Evolutionary conservation across 2,888 invertebrate species (phyloP), one percentile per base, ranked within the genome.

Genomic region (Brachylomia viminalis): DNA sequence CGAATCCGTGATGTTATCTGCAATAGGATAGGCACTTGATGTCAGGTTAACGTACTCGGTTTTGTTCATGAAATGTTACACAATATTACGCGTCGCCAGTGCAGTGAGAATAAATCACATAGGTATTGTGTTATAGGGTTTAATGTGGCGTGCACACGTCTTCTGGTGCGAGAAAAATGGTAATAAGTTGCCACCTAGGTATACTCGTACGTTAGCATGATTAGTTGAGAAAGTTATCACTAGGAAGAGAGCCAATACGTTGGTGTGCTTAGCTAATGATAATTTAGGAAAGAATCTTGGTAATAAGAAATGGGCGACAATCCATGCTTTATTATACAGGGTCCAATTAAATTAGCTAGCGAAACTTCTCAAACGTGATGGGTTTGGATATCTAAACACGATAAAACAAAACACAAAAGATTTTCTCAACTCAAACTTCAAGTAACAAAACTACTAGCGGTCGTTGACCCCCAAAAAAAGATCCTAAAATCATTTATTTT

Each of bases 41-140:
- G 68, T 42, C 59, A 76, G 84, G 86, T 86, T 65, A 88, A 86
- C 27, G 88, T 59, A 77, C 86, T 76, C 45, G 27, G 82, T 80
- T 80, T 86, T 84, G 77, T 85, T 79, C 62, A 67, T 69, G n/a
- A 72, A 77, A 72, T 62, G 72, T 79, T 76, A 80, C 52, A 86
- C 64, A 87, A 87, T 82, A 86, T 84, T 82, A 80, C 56, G 42
- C 27, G 38, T 61, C 47, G 47, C 20, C 64, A n/a, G 45, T 87
- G 42, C 42, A 42, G 84, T 82, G 88, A 72, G 84, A 82, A 86
- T 77, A 71, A 77, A 82, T 84, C 75, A 72, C 58, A 72, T 82
- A 56, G 30, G 67, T 58, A 76, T 86, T 75, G 75, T 78, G 58
- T 80, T 85, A 75, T 70, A 66, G 47, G 70, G 52, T 72, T 73